Percentiles rank a stretch among this genome's conserved stretches.
Evolutionary conservation across 2,113 vertebrate species (phyloP).

Genomic region (Bos indicus): DNA sequence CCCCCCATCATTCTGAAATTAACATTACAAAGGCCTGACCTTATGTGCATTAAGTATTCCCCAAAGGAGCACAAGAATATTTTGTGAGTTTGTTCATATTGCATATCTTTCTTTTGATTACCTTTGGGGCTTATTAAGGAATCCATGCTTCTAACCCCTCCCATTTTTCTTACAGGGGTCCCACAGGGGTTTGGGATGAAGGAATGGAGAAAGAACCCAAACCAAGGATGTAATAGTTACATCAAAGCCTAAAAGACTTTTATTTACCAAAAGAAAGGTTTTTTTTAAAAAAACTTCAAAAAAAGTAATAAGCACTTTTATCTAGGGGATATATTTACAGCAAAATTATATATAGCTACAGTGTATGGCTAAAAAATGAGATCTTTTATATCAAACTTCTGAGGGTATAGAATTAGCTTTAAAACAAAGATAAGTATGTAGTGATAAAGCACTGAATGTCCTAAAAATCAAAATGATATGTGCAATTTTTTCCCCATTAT

Average conservation of each 20-base stretch:
- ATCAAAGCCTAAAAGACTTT: conserved; percentile 82
- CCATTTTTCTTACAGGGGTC: conserved; percentile 57
- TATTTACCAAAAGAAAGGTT: conserved; percentile 67
- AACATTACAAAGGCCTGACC: conserved; percentile 89
- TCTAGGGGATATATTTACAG: conserved; percentile 65
- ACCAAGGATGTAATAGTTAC: conserved; percentile 78
- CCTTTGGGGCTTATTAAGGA: conserved; percentile 88
- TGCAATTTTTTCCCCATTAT: not conserved
- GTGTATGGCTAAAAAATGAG: conserved; percentile 58
- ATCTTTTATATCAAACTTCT: conserved; percentile 58
- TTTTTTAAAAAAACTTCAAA: conserved; percentile 71
- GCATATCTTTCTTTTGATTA: conserved; percentile 82
- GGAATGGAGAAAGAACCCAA: conserved; percentile 71
- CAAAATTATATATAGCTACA: conserved; percentile 58
- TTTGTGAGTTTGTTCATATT: conserved; percentile 85
- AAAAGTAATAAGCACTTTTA: conserved; percentile 75
- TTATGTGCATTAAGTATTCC: conserved; percentile 84
- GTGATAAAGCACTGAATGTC: not conserved
- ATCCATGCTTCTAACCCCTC: conserved; percentile 56
- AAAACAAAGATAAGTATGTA: conserved; percentile 22
- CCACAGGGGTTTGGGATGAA: conserved; percentile 58
- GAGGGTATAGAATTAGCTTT: conserved; percentile 8
- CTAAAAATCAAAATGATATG: not conserved
- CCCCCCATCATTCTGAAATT: conserved; percentile 85
- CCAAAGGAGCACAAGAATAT: conserved; percentile 80